A percentile compares a stretch with the other conserved stretches of the same genome.
phyloP scores from a whole-genome alignment of 2,113 vertebrate species.

The Tetrao urogallus region DNA sequence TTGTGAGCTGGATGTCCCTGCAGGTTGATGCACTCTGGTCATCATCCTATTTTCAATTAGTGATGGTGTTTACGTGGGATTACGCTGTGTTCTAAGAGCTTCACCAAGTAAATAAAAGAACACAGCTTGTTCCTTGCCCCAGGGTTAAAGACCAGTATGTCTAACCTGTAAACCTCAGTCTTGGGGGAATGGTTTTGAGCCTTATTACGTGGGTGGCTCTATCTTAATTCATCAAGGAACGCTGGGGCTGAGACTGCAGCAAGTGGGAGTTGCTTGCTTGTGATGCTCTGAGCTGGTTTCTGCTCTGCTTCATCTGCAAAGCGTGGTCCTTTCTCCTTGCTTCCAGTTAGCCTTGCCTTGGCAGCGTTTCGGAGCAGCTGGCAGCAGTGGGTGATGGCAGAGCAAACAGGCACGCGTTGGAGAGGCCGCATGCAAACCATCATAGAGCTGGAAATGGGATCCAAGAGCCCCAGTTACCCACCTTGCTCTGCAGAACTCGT shows the following conservation, averaged over 20 bases:
- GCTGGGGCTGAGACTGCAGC: not conserved
- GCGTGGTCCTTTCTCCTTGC: not conserved
- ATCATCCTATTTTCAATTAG: not conserved
- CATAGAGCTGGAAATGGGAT: not conserved
- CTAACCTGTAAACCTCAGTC: not conserved
- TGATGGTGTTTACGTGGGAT: not conserved
- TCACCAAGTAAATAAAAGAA: not conserved
- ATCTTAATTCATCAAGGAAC: not conserved
- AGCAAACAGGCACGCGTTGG: accelerated
- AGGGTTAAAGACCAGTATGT: not conserved
- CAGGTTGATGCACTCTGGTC: not conserved
- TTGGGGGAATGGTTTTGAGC: not conserved
- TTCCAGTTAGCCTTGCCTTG: not conserved
- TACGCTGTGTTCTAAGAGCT: accelerated
- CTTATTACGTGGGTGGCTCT: not conserved
- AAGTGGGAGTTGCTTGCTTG: not conserved
- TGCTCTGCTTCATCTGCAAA: not conserved
- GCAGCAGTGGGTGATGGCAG: not conserved
- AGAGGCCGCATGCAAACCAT: not conserved
- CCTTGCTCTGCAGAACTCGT: not conserved
- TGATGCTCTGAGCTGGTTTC: not conserved
- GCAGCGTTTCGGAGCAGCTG: accelerated
- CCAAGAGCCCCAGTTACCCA: not conserved
- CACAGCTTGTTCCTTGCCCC: not conserved
- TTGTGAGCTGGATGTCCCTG: not conserved